Evolutionary conservation across 1,140 invertebrate species (phyloP).

Genomic region (Maniola jurtina): DNA sequence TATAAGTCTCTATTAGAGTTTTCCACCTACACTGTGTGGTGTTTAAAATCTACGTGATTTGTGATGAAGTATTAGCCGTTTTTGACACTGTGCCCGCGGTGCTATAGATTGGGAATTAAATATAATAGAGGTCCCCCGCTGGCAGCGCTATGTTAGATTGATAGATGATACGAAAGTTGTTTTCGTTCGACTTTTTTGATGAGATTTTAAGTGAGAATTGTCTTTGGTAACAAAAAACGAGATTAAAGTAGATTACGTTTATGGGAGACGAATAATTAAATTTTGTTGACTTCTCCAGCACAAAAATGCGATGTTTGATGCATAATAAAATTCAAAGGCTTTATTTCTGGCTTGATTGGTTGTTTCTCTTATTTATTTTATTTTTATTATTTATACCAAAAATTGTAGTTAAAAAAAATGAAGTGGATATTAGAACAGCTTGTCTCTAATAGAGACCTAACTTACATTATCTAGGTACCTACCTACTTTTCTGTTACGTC

Average conservation of each 20-base stretch:
- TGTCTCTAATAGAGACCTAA: no score
- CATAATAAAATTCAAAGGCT: no score
- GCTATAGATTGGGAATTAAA: slow-evolving; percentile 34
- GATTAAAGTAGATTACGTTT: slow-evolving; percentile 15
- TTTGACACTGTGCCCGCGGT: slow-evolving; percentile 32
- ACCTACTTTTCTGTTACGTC: no score
- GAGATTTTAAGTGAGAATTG: slow-evolving; percentile 58
- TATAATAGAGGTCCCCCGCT: slow-evolving; percentile 59
- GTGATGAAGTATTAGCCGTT: slow-evolving; percentile 21
- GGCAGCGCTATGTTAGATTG: slow-evolving; percentile 56
- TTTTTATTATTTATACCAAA: no score
- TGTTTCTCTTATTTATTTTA: no score
- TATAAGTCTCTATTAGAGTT: not conserved
- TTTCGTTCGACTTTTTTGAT: slow-evolving; percentile 43
- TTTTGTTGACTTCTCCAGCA: not conserved
- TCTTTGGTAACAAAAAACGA: slow-evolving; percentile 38
- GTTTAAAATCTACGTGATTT: not conserved
- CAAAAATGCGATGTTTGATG: not conserved
- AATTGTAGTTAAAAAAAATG: no score
- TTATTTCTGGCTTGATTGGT: no score
- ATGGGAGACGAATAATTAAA: not conserved
- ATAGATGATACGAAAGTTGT: slow-evolving; percentile 58
- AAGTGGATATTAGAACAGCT: no score
- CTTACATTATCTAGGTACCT: no score
- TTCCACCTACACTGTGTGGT: not conserved